These are phyloP conservation scores for Brachyrhaphis roseni DNA, from an alignment of 2,797 vertebrate genomes.

Conservation along the genomic window DNA sequence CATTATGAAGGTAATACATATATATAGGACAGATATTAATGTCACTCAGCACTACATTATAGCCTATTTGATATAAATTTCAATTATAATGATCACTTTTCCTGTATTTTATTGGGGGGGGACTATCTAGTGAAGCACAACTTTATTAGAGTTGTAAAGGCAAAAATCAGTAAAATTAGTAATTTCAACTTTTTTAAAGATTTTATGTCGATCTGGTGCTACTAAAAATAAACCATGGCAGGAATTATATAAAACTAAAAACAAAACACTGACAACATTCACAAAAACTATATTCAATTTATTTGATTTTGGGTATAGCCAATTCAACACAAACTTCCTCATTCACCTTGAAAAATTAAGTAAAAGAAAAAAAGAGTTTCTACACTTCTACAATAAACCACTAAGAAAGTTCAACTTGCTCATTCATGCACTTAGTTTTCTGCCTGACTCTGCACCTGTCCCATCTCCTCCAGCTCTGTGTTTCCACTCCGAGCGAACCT, in stretches of 20 bases:
- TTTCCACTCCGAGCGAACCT: constrained; percentile 31
- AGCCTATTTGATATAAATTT: neutral
- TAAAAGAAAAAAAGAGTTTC: constrained; percentile 14
- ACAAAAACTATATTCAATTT: neutral
- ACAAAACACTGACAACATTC: neutral
- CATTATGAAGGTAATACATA: neutral
- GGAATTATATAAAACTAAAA: constrained; percentile 2
- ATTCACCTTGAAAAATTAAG: neutral
- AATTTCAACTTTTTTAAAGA: constrained; percentile 22
- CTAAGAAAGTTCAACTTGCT: constrained; percentile 26
- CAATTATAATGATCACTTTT: neutral
- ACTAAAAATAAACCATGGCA: neutral
- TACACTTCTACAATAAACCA: constrained; percentile 1
- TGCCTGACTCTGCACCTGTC: constrained; percentile 65
- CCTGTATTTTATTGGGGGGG: neutral
- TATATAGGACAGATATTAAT: constrained; percentile 7
- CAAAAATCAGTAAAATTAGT: neutral
- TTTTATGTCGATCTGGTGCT: neutral
- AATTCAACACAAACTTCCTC: neutral
- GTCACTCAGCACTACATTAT: neutral
- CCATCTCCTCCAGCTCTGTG: constrained; percentile 48
- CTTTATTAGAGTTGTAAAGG: neutral
- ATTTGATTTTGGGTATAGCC: neutral
- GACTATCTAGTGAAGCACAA: neutral
- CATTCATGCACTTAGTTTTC: constrained; percentile 61